Percentiles rank a stretch among this genome's conserved stretches.
Evolutionary conservation across 2,888 invertebrate species (phyloP).

Genomic region (Laspeyria flexula): DNA sequence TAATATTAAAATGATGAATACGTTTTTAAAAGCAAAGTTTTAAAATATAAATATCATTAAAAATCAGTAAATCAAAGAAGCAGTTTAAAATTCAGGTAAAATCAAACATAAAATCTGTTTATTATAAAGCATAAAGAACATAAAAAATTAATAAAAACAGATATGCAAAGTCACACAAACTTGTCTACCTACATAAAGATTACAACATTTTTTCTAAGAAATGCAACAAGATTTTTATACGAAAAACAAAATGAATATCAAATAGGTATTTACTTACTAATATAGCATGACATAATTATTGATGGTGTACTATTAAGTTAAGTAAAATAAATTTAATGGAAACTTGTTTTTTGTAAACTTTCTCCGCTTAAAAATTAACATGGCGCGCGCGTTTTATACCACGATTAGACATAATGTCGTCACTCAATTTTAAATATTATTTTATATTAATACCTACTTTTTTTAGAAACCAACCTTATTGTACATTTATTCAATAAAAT

Average conservation of each 20-base stretch:
- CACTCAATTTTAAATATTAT: no score
- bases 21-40: not conserved
- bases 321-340: conserved; percentile 1
- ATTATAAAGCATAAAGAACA: not conserved
- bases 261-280: conserved; percentile 14
- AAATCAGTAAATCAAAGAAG: not conserved
- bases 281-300: conserved; percentile 19
- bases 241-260: conserved; percentile 2
- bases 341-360: conserved; percentile 21
- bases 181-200: not conserved
- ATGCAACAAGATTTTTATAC: not conserved
- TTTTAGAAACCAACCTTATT: no score
- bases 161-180: not conserved
- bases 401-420: no score
- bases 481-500: no score
- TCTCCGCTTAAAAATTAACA: conserved; percentile 9
- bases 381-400: not conserved
- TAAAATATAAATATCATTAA: not conserved
- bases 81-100: not conserved
- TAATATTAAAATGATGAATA: not conserved
- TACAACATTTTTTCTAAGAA: not conserved
- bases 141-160: not conserved
- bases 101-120: not conserved
- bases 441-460: no score
- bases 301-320: conserved; percentile 1